Conservation (phyloP, 2,888 invertebrate species). For the Andrena flavipes region DNA sequence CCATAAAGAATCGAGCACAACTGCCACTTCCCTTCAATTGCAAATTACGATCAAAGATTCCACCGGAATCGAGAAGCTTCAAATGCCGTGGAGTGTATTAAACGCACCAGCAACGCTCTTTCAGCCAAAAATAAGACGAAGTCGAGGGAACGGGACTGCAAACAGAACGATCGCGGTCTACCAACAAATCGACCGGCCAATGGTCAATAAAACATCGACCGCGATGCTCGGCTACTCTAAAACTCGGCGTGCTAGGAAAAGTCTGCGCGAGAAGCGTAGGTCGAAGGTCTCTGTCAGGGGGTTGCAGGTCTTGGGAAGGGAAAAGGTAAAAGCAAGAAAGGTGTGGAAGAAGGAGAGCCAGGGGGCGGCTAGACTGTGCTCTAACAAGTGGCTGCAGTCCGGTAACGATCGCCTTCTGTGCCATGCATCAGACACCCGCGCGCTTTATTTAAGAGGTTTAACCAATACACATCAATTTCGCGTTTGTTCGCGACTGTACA, state of each 20-base stretch:
- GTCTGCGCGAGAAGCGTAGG: conserved; percentile 31
- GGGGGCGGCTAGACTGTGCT: conserved; percentile 72
- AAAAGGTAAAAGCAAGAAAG: conserved; percentile 18
- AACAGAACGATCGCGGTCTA: conserved; percentile 43
- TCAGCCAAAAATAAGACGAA: background rate
- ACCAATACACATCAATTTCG: conserved; percentile 50
- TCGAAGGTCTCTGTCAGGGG: conserved; percentile 52
- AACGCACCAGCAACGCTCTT: background rate
- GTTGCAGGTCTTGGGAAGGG: conserved; percentile 15
- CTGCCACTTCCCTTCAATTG: too few species aligned
- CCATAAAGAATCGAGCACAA: too few species aligned
- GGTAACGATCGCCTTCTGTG: conserved; percentile 77
- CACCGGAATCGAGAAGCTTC: too few species aligned
- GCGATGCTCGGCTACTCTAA: conserved; percentile 12
- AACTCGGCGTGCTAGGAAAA: conserved; percentile 9
- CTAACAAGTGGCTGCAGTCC: conserved; percentile 79
- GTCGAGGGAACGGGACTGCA: background rate
- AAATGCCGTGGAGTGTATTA: too few species aligned
- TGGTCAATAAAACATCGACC: conserved; percentile 61
- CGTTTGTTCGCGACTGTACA: conserved; percentile 5
- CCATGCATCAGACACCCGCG: conserved; percentile 67
- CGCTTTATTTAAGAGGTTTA: conserved; percentile 62
- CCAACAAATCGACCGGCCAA: conserved; percentile 37
- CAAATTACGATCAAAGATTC: too few species aligned
- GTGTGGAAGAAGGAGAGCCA: conserved; percentile 33